A percentile compares a stretch with the other conserved stretches of the same genome.
phyloP scores from a whole-genome alignment of 2,888 invertebrate genomes.

The Drosophila mercatorum region DNA sequence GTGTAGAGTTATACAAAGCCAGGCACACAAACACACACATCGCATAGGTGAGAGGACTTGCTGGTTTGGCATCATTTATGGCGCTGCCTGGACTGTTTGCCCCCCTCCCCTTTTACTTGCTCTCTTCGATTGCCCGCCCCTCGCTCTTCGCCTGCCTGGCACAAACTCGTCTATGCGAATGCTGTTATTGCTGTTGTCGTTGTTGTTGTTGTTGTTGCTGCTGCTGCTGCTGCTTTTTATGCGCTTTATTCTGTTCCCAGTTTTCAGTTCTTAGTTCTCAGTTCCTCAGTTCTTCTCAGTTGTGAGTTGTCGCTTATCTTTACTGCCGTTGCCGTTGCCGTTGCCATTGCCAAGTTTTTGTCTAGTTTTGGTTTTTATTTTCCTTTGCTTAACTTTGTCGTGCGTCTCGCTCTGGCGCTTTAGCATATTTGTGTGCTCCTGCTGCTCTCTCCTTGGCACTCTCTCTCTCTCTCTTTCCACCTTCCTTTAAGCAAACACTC shows the following conservation, averaged over 20 bases:
- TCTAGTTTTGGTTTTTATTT: conserved; percentile 60
- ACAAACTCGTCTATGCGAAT: conserved; percentile 71
- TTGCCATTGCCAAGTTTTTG: conserved; percentile 71
- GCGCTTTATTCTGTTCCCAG: conserved; percentile 43
- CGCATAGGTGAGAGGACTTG: conserved; percentile 54
- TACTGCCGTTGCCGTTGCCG: conserved; percentile 29
- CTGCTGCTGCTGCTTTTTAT: conserved; percentile 36
- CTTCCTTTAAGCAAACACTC: conserved; percentile 24
- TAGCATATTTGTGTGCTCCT: conserved; percentile 10
- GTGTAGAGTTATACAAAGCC: conserved; percentile 45
- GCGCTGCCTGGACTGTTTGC: conserved; percentile 15
- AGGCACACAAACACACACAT: conserved; percentile 13
- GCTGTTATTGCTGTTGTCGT: neutral
- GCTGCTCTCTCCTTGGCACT: conserved; percentile 6
- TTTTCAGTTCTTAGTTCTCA: conserved; percentile 11
- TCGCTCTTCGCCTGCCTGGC: conserved; percentile 25
- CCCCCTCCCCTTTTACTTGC: neutral
- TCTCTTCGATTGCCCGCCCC: neutral
- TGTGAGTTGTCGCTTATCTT: conserved; percentile 58
- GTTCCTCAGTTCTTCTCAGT: conserved; percentile 18
- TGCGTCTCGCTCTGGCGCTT: conserved; percentile 27
- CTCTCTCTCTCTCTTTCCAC: neutral
- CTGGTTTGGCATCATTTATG: conserved; percentile 53
- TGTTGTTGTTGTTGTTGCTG: conserved; percentile 3
- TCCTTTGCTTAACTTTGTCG: conserved; percentile 19